phyloP scores from a whole-genome alignment of 2,888 invertebrate genomes.

The Limenitis camilla region DNA sequence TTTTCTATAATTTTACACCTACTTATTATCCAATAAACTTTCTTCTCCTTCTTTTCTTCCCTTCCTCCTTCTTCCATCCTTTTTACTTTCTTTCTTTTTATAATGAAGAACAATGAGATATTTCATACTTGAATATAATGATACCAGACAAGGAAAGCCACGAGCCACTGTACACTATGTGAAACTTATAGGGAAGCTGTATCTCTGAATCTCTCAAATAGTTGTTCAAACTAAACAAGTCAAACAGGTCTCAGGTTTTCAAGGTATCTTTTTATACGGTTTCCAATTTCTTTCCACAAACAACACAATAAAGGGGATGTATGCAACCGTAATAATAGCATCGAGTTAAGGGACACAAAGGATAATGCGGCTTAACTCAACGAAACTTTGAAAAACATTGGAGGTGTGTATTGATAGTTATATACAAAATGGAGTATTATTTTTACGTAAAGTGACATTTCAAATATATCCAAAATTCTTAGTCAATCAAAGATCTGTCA shows the following conservation, averaged over 20 bases:
- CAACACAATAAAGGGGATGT: slow-evolving; percentile 44
- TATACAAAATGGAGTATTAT: too few relatives aligned
- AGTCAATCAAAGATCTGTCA: too few relatives aligned
- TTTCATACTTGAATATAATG: too few relatives aligned
- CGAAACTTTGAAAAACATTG: slow-evolving; percentile 19
- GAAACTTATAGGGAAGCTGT: background rate
- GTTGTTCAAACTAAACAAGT: slow-evolving; percentile 44
- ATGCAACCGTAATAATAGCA: slow-evolving; percentile 51
- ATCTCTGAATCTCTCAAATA: slow-evolving; percentile 17
- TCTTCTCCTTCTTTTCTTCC: too few relatives aligned
- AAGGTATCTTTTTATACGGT: slow-evolving; percentile 45
- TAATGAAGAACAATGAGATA: too few relatives aligned
- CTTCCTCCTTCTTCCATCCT: too few relatives aligned
- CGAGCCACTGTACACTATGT: background rate
- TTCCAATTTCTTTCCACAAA: slow-evolving; percentile 57
- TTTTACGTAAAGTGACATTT: too few relatives aligned
- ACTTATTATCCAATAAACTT: too few relatives aligned
- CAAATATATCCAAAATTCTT: too few relatives aligned
- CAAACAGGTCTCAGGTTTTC: slow-evolving; percentile 45
- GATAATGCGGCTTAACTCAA: slow-evolving; percentile 32
- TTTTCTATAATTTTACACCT: too few relatives aligned
- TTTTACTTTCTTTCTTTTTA: too few relatives aligned
- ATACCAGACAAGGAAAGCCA: too few relatives aligned
- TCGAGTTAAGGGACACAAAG: slow-evolving; percentile 36
- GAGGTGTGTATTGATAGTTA: background rate